Evolutionary conservation across 2,113 vertebrate species (phyloP), one percentile per base, ranked within the genome.

Genomic region (Urocitellus parryii): DNA sequence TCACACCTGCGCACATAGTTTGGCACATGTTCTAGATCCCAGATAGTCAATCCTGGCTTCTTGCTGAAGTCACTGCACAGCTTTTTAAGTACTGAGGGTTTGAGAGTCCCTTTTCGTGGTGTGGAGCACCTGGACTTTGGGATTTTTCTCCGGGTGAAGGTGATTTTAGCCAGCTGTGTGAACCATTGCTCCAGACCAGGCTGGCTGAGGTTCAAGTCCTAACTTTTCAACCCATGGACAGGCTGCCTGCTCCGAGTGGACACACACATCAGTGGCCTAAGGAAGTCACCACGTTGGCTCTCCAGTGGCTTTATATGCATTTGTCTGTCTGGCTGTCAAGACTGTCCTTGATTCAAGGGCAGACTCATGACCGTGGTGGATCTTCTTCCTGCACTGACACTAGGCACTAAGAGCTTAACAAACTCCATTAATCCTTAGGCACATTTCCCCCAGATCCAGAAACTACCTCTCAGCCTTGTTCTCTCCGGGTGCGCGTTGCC

Each of bases 21-120:
- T 29, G 11, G 11, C 74, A 39, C 70, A 18, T 6, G 8, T 20
- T n/a, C 10, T 5, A 0, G 18, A 70, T n/a, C 32, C 2, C 73
- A n/a, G 25, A n/a, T 6, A 7, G 3, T 39, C 42, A 37, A 42
- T 29, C 34, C 37, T 18, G 63, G 48, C 63, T 39, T 92, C 89
- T 63, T 42, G 68, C 68, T 72, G 53, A 27, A 42, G 29, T 78
- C 79, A 25, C 42, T 11, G 42, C 34, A 37, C 39, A 56, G 42
- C 10, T 29, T 80, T 80, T 39, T 24, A 78, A 65, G 67, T 34
- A 32, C 61, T 14, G 32, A 85, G 17, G 8, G 16, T 22, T 17
- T 9, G 87, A 88, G 79, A 51, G 1, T 65, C 68, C 14, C 2
- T 34, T 2, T 4, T 37, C 68, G 0, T 10, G n/a, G 18, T 34